phyloP scores from a whole-genome alignment of 2,888 invertebrate genomes.

The Tetanocera ferruginea region DNA sequence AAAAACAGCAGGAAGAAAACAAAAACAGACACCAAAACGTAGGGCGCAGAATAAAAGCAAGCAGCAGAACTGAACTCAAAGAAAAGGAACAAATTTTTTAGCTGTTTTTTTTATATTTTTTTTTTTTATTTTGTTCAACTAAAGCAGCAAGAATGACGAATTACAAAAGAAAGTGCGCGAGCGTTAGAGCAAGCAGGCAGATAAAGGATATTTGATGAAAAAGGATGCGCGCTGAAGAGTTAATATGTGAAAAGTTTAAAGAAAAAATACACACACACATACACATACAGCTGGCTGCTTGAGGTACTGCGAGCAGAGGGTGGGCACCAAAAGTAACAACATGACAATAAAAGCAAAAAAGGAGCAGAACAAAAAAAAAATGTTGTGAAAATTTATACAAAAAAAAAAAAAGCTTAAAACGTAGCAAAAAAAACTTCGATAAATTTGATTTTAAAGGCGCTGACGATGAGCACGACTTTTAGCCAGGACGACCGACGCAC shows the following conservation, averaged over 20 bases:
- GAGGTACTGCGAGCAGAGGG: background rate
- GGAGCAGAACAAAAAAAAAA: background rate
- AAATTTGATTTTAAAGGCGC: constrained; percentile 17
- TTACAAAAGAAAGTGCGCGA: too few relatives aligned
- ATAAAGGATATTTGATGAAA: background rate
- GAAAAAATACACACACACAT: background rate
- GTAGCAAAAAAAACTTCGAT: background rate
- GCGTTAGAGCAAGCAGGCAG: too few relatives aligned
- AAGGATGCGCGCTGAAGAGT: background rate
- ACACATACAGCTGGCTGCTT: background rate
- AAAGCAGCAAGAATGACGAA: background rate
- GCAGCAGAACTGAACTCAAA: background rate
- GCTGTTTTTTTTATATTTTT: too few relatives aligned
- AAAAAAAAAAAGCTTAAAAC: background rate
- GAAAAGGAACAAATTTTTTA: background rate
- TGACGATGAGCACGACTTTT: background rate
- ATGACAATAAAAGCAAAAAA: background rate
- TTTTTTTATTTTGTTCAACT: background rate
- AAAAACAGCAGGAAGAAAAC: background rate
- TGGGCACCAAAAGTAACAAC: background rate
- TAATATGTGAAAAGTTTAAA: background rate
- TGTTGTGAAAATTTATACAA: background rate
- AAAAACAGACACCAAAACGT: background rate
- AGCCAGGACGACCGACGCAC: background rate
- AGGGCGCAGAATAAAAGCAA: background rate